Evolutionary conservation across 2,888 invertebrate species (phyloP), one percentile per base, ranked within the genome.

Genomic region (Protula sp.): DNA sequence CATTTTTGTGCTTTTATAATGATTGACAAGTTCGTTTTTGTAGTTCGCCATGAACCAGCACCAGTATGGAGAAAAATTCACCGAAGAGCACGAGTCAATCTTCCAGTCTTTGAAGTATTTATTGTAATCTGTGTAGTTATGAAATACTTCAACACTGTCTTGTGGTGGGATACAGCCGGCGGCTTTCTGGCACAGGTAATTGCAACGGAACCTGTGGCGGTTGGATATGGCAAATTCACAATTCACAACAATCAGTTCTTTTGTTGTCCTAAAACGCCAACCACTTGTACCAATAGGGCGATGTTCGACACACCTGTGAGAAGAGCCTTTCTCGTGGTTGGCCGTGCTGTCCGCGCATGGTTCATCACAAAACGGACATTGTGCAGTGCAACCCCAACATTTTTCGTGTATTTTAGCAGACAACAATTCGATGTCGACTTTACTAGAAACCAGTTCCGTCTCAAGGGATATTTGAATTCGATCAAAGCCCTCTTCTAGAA

Each of bases 351-450:
- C n/a, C 38, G 29, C 27, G 48, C 60, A 59, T n/a, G 57, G 51
- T 30, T 55, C 60, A 29, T 9, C 30, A 24, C 60, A 59, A 30
- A 57, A 59, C n/a, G 56, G 56, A 47, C 60, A 59, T n/a, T 59
- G 60, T n/a, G 55, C 56, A 24, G 48, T 51, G 38, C 60, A 59
- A 2, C 60, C 60, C 60, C 60, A 59, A 14, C 55, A 50, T 19
- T 57, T 59, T 9, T 26, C 56, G n/a, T 53, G 26, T 24, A 30
- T 30, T 53, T 28, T 53, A 24, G 3, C 24, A 24, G n/a, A n/a
- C n/a, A n/a, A n/a, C n/a, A n/a, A n/a, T n/a, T n/a, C n/a, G n/a
- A n/a, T n/a, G n/a, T n/a, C n/a, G n/a, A n/a, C n/a, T n/a, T n/a
- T n/a, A n/a, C n/a, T n/a, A n/a, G n/a, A n/a, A n/a, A n/a, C n/a